Conservation (phyloP, 2,113 vertebrate species). For the Alectura lathami region DNA sequence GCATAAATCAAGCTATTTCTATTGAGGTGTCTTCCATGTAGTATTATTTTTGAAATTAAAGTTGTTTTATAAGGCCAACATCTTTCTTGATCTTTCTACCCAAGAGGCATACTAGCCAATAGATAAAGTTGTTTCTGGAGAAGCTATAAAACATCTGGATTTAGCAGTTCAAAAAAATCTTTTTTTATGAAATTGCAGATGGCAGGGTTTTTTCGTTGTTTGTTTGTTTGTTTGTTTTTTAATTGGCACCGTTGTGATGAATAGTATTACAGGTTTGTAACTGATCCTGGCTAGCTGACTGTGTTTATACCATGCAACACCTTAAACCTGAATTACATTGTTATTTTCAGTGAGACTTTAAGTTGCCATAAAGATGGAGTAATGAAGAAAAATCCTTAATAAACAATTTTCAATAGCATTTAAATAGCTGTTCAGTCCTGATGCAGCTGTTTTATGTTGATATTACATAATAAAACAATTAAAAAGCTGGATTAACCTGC, state of each 20-base stretch:
- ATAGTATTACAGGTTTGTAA: neutral
- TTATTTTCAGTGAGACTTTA: neutral
- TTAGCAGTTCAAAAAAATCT: neutral
- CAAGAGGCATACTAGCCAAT: neutral
- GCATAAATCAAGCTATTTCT: neutral
- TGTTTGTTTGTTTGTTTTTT: neutral
- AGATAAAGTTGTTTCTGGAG: neutral
- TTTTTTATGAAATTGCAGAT: neutral
- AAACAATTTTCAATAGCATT: neutral
- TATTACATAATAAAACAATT: conserved; percentile 46
- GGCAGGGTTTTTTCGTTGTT: neutral
- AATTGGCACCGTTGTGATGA: neutral
- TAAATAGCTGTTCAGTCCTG: conserved; percentile 29
- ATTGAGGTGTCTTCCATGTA: neutral
- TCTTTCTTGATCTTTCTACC: neutral
- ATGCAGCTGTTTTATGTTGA: conserved; percentile 59
- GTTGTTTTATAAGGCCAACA: neutral
- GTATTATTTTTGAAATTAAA: neutral
- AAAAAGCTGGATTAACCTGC: conserved; percentile 46
- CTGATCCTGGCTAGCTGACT: neutral
- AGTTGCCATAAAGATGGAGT: neutral
- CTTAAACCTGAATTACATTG: neutral
- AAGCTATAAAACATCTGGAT: neutral
- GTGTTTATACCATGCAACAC: neutral
- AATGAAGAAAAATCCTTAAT: conserved; percentile 54